phyloP scores from a whole-genome alignment of 2,797 vertebrate genomes.

The Saguinus oedipus region DNA sequence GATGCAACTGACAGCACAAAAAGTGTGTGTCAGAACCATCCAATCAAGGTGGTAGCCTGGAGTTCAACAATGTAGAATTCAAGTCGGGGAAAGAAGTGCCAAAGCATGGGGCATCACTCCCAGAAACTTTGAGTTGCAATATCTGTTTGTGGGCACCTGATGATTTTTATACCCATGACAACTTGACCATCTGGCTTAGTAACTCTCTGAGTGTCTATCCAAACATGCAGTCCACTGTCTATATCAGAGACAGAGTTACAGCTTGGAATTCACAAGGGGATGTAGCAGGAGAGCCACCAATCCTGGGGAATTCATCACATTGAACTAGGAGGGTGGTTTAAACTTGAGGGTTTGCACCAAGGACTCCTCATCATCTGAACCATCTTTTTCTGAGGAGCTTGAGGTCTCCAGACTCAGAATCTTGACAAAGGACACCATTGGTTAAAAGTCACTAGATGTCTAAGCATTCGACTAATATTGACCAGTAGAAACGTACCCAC shows the following conservation, averaged over 20 bases:
- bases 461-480: neutral
- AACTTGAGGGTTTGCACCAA: neutral
- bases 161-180: neutral
- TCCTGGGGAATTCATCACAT: neutral
- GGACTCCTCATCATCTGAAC: neutral
- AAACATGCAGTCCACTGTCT: neutral
- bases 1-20: neutral
- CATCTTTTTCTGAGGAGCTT: neutral
- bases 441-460: neutral
- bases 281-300: neutral
- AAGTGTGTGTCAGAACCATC: neutral
- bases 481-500: neutral
- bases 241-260: neutral
- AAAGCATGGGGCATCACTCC: neutral
- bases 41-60: neutral
- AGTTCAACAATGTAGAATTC: neutral
- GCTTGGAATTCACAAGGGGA: neutral
- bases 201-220: neutral
- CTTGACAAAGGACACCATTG: neutral
- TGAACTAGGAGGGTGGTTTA: neutral
- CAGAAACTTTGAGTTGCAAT: neutral
- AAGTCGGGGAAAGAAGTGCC: neutral
- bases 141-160: neutral
- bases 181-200: neutral
- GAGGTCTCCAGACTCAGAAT: neutral